Evolutionary conservation across 2,797 vertebrate species (phyloP), one percentile per base, ranked within the genome.

Genomic region (Ctenochaetus hawaiiensis): DNA sequence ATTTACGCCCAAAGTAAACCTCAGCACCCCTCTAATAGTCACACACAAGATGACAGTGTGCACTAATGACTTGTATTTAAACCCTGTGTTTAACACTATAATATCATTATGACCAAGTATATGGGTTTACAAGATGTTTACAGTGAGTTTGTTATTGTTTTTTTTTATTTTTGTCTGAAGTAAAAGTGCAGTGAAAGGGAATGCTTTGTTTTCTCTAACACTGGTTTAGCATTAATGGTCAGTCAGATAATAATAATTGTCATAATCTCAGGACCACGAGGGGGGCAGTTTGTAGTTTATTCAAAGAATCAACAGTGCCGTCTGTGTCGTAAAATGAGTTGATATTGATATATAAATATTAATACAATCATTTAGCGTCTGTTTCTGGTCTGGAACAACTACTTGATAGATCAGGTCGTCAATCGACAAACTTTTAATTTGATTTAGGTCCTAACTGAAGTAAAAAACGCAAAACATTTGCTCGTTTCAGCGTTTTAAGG

Each of bases 1-100:
- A 85, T 89, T 90, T 85, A 89, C 43, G 49, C 56, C 75, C 2
- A 23, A 14, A 48, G 67, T 65, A 58, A 78, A 85, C 71, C 76
- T 59, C 70, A 22, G 57, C n/a, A 7, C 17, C 48, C 12, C 60
- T 53, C 52, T 44, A 30, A 63, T 39, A 54, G 51, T 52, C 67
- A 60, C 2, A 56, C 49, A 8, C 71, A 54, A 61, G 10, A 34
- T 12, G 20, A 18, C 0, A 0, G 18, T 51, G 59, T 26, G 53
- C 7, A 11, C 22, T 52, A 26, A 79, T 44, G 6, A 44, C 44
- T 23, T 52, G 22, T n/a, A 16, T 9, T 14, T 0, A 8, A 30
- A 22, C 37, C 23, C 17, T 22, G 4, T 1, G 1, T 56, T 22
- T 60, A 41, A 47, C 14, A 53, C 17, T 22, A 8, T 44, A 16